Percentiles rank a stretch among this genome's conserved stretches.
Conservation (phyloP, 2,113 vertebrate genomes). For the Vireo altiloquus region DNA sequence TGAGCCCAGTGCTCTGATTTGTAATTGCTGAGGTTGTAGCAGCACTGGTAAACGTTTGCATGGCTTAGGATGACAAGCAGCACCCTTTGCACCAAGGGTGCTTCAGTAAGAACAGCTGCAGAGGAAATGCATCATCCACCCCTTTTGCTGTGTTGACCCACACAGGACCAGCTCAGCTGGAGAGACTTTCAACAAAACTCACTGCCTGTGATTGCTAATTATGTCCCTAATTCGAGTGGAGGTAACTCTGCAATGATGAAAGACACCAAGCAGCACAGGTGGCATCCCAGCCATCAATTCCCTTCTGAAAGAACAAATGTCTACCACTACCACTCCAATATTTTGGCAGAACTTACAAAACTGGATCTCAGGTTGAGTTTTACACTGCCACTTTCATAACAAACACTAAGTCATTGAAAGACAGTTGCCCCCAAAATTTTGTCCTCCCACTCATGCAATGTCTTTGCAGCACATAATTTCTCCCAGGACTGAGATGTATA, state of each 20-base stretch:
- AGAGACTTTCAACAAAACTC: not conserved
- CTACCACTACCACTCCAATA: not conserved
- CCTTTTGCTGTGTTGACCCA: not conserved
- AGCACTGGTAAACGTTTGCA: accelerated
- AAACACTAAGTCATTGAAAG: not conserved
- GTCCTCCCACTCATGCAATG: not conserved
- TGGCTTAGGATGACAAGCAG: not conserved
- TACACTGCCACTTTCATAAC: not conserved
- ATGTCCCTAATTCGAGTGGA: not conserved
- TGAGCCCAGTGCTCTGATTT: not conserved
- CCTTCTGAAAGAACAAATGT: not conserved
- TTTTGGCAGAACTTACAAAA: not conserved
- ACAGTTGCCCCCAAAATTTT: not conserved
- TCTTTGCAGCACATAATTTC: not conserved
- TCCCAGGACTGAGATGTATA: not conserved
- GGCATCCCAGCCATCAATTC: not conserved
- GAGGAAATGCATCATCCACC: not conserved
- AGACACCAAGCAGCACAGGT: not conserved
- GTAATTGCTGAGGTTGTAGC: not conserved
- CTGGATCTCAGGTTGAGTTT: not conserved
- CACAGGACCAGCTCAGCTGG: not conserved
- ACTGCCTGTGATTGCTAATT: not conserved
- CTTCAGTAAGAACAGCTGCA: not conserved
- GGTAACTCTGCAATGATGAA: not conserved
- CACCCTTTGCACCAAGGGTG: not conserved